Evolutionary conservation across 2,113 vertebrate species (phyloP).

Genomic region (Ellobius talpinus): DNA sequence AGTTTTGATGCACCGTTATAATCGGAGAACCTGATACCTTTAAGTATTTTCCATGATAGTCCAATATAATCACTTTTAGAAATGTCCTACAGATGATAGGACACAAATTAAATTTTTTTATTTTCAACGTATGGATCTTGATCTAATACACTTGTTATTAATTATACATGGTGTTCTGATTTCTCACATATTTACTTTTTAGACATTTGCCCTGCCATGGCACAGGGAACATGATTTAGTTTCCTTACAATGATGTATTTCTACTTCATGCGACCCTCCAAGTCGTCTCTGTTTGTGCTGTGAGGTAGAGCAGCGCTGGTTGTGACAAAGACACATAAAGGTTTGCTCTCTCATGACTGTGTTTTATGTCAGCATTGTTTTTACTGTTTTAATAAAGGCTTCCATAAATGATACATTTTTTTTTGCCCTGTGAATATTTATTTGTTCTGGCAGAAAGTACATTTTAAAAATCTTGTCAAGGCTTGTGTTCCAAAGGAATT

Average conservation of each 20-base stretch:
- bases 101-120: not conserved
- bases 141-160: conserved; percentile 18
- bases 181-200: not conserved
- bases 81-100: not conserved
- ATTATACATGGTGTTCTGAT: conserved; percentile 9
- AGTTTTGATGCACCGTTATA: not conserved
- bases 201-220: not conserved
- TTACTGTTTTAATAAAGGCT: conserved; percentile 17
- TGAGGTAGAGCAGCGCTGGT: not conserved
- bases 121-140: conserved; percentile 4
- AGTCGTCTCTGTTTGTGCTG: not conserved
- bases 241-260: not conserved
- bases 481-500: not conserved
- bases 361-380: conserved; percentile 37
- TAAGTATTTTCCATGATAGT: conserved; percentile 2
- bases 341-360: not conserved
- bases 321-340: not conserved
- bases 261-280: not conserved
- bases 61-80: not conserved
- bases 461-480: not conserved
- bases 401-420: not conserved
- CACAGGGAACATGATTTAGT: not conserved
- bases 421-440: not conserved
- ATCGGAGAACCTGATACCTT: not conserved
- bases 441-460: not conserved